Base-by-base conservation (phyloP, 2,797 vertebrate species). In the Darevskia nairensis region DNA sequence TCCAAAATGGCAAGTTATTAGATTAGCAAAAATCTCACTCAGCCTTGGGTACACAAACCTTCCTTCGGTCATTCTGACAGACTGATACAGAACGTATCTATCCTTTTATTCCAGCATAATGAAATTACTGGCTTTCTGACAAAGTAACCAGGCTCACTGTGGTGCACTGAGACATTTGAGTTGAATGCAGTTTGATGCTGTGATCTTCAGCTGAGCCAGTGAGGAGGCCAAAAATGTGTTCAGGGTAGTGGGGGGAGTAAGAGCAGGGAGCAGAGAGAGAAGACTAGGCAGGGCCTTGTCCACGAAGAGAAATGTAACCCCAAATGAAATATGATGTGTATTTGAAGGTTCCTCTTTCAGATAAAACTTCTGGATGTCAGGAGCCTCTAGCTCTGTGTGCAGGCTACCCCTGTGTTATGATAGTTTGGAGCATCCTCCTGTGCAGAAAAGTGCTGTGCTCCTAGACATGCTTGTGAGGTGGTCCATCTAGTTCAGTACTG, bases 1-100 rank as follows among this genome's bases (percentile, higher is more conserved):
- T 89, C 90, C 92, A 93, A 89, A 93, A 93, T 29, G 55, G 27
- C 89, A 89, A n/a, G 46, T 90, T 92, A 95, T 95, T 95, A 94
- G 78, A 92, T 92, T 94, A 94, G 90, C 88, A 80, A 92, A 86
- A 69, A 89, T 90, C 92, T 94, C 88, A 81, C 89, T 80, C 92
- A 88, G 68, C 82, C 91, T 92, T 84, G 90, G 87, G 75, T 91
- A 89, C 89, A 90, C 11, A 50, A 50, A 46, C 71, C 46, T 90
- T 89, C 77, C 86, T 90, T 93, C 86, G 88, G 46, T 68, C 64
- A 69, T 88, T 91, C 91, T 89, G 89, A 90, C 84, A 84, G 39
- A 59, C 89, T 88, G 61, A 86, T 80, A 86, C 21, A 86, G 46
- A 44, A 27, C 86, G 41, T 89, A 92, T 90, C 85, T 80, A 7